Base-by-base conservation (phyloP, 2,888 invertebrate species). In the Phortica magna region DNA sequence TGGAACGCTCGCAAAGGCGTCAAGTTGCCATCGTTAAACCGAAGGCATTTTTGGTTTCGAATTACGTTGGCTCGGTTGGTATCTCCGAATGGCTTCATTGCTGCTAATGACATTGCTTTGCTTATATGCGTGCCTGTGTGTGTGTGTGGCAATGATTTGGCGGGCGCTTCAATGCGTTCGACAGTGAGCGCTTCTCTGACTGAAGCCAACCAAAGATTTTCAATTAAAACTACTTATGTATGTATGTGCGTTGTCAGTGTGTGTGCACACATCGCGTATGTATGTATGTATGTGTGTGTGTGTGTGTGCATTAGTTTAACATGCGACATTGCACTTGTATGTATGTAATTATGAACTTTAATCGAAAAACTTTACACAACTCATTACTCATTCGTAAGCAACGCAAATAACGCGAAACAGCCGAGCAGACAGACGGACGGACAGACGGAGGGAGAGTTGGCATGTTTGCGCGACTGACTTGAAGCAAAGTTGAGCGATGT, bases 211-310 rank as follows among this genome's bases (percentile, higher is more conserved):
- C 81, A 84, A 85, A 82, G 89, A 88, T 87, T 86, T 86, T 84
- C 86, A 87, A 88, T 88, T 86, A 86, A 88, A 88, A 87, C 79
- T 84, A 86, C 81, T 87, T 88, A 78, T 81, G 79, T 81, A 87
- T n/a, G n/a, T n/a, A n/a, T n/a, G n/a, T n/a, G n/a, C n/a, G n/a
- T n/a, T n/a, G 87, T 87, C 89, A 84, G 79, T 78, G 81, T 85
- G 79, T 82, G 76, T 77, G 76, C 41, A 43, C 43, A 31, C 55
- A 9, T 41, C 17, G n/a, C 7, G 6, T 42, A 14, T 68, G 42
- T 14, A 64, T 43, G 39, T 64, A 14, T 71, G 72, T 61, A 7
- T 61, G 53, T 48, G 48, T 64, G 19, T 42, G 31, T 59, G 17
- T 57, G 42, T 57, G 43, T 68, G 41, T 42, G 41, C 42, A 68